These are phyloP conservation scores for Drosophila mayaguana DNA, from an alignment of 2,888 invertebrate genomes.

Conservation along the genomic window DNA sequence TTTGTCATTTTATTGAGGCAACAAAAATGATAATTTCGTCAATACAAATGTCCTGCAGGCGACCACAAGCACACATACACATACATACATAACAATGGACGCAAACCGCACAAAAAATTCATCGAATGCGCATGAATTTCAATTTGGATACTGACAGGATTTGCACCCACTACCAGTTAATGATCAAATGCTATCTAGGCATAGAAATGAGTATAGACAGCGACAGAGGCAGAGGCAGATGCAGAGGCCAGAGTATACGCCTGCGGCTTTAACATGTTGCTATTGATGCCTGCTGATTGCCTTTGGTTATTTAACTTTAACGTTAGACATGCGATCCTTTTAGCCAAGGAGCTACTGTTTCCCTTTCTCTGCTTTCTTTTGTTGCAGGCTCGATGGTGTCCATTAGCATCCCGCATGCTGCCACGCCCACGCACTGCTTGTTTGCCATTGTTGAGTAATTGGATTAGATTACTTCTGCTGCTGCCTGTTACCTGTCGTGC, in stretches of 20 bases:
- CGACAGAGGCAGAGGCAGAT: neutral
- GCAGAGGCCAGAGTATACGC: neutral
- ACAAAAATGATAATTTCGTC: constrained; percentile 76
- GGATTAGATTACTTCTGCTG: constrained; percentile 76
- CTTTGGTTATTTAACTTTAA: constrained; percentile 76
- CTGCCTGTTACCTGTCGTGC: constrained; percentile 39
- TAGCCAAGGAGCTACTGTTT: neutral
- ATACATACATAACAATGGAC: constrained; percentile 16
- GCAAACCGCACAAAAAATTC: constrained; percentile 45
- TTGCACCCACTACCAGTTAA: constrained; percentile 65
- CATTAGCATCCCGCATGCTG: constrained; percentile 60
- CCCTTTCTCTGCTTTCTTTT: constrained; percentile 9
- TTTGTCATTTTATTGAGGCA: constrained; percentile 78
- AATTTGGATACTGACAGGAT: constrained; percentile 62
- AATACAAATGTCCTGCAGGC: constrained; percentile 61
- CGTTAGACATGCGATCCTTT: constrained; percentile 65
- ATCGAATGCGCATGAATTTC: constrained; percentile 73
- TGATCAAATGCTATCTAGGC: constrained; percentile 56
- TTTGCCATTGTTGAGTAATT: constrained; percentile 81
- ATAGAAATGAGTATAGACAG: neutral
- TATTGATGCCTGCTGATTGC: constrained; percentile 69
- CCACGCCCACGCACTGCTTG: constrained; percentile 49
- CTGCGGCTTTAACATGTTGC: constrained; percentile 34
- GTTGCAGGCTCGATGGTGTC: constrained; percentile 40
- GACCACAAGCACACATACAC: neutral